These are phyloP conservation scores for Philereme vetulata DNA, from an alignment of 2,888 invertebrate species.

Conservation along the genomic window DNA sequence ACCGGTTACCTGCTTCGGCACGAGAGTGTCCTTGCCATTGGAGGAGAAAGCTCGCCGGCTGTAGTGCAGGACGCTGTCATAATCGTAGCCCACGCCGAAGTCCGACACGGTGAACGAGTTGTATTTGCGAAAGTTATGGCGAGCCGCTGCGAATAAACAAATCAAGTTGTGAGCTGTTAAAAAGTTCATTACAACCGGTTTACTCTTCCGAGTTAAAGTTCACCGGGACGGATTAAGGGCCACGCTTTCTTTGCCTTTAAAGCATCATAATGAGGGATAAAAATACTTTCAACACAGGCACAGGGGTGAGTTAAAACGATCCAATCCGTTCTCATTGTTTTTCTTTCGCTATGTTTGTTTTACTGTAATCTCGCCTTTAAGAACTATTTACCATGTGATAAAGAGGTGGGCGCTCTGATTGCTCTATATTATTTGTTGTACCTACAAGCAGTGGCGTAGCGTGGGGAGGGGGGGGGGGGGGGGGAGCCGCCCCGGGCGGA, in stretches of 20 bases:
- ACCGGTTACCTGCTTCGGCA: constrained; percentile 78
- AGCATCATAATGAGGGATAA: too few species aligned
- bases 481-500: too few species aligned
- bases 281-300: too few species aligned
- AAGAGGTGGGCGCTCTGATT: too few species aligned
- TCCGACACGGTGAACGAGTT: constrained; percentile 85
- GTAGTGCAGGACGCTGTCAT: constrained; percentile 90
- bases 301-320: too few species aligned
- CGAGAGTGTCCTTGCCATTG: constrained; percentile 87
- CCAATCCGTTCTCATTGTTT: too few species aligned
- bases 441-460: too few species aligned
- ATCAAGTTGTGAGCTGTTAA: constrained; percentile 37
- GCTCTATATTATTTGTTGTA: too few species aligned
- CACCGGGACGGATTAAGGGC: background rate
- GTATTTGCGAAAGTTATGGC: constrained; percentile 86
- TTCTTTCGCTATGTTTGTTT: too few species aligned
- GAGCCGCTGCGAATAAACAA: constrained; percentile 62
- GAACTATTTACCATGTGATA: too few species aligned
- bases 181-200: constrained; percentile 19
- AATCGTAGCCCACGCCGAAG: constrained; percentile 88
- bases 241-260: background rate
- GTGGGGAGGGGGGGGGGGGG: too few species aligned
- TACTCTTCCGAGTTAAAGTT: background rate
- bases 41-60: constrained; percentile 87
- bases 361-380: too few species aligned